Evolutionary conservation across 2,113 vertebrate species (phyloP).

Genomic region (Camelus dromedarius): DNA sequence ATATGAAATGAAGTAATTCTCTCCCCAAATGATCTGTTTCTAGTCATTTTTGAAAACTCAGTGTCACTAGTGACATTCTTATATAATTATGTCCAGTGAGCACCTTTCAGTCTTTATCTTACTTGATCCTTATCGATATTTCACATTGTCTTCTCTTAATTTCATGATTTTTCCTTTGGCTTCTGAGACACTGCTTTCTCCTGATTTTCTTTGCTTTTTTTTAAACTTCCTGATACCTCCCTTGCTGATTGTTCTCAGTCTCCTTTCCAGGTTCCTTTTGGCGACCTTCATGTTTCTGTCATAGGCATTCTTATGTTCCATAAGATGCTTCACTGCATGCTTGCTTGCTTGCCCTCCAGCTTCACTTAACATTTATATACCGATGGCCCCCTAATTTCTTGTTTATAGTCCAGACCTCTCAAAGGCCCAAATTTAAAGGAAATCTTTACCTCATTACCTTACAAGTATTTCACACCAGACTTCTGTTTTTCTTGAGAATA

Average conservation of each 20-base stretch:
- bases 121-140: neutral
- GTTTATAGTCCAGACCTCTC: neutral
- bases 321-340: neutral
- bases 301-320: neutral
- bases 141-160: slow-evolving; percentile 9
- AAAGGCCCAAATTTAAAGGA: slow-evolving; percentile 10
- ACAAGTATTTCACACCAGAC: neutral
- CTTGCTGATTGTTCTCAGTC: neutral
- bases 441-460: neutral
- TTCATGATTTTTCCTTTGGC: neutral
- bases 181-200: neutral
- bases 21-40: neutral
- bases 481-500: neutral
- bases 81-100: neutral
- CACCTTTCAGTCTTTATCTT: neutral
- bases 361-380: neutral
- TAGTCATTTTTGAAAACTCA: neutral
- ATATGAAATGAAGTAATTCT: slow-evolving; percentile 41
- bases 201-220: neutral
- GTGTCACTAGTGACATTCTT: neutral
- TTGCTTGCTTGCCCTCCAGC: neutral
- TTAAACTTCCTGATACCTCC: neutral
- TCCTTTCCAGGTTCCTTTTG: neutral
- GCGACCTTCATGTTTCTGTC: neutral
- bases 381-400: slow-evolving; percentile 8